Evolutionary conservation across 2,113 vertebrate genomes (phyloP), one percentile per base, ranked within the genome.

Genomic region (Etheostoma cragini): DNA sequence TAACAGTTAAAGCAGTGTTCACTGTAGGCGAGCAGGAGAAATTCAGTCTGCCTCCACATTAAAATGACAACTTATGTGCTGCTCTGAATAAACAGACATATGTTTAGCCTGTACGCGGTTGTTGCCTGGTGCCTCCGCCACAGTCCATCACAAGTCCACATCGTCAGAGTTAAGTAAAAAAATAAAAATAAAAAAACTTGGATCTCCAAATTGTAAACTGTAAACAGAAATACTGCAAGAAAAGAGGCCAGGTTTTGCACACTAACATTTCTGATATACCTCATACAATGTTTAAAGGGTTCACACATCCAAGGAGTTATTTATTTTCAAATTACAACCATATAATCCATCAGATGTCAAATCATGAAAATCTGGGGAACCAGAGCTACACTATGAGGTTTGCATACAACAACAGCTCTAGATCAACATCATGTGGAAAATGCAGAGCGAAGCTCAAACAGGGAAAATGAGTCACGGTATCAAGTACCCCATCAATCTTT

Each of bases 351-450:
- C 38, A 64, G 1, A 52, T 61, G 33, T 70, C 22, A 54, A 75
- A 65, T 15, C 38, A 45, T 24, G 17, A 33, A 21, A 26, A 19
- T 1, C 8, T 3, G 10, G 65, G 24, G 33, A 50, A 66, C 33
- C 4, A 3, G 21, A 58, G 81, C 13, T 38, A 42, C 38, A 42
- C 8, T 42, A 94, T 95, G 95, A 95, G 95, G 94, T 94, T 93
- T 94, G 94, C 94, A 90, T 94, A 47, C 14, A 69, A 22, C 47
- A 66, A 17, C 10, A 53, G 93, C 92, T 93, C 6, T 93, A 92
- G 94, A 95, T 96, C 94, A 95, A 81, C 94, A 94, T 95, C 94
- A 94, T 22, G 68, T 53, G 77, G 78, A 79, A 88, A 86, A 80
- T 84, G 79, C 80, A 54, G 79, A 89, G 83, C 68, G 33, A 81